Evolutionary conservation across 2,888 invertebrate genomes (phyloP).

Genomic region (Nomada lathburiana): DNA sequence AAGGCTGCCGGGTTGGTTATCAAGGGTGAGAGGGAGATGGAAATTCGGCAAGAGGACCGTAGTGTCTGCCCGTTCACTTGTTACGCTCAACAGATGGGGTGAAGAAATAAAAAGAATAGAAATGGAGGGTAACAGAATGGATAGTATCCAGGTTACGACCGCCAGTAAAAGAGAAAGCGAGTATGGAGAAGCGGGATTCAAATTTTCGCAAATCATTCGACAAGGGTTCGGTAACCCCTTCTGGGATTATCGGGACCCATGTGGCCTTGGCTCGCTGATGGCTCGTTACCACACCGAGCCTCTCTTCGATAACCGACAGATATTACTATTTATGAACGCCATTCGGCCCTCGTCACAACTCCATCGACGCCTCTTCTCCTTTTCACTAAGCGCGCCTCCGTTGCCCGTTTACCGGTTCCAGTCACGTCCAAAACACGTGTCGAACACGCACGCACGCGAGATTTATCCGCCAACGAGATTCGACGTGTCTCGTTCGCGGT

Average conservation of each 20-base stretch:
- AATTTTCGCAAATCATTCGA: conserved; percentile 81
- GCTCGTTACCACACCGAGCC: conserved; percentile 82
- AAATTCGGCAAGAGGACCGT: conserved; percentile 28
- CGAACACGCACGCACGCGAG: conserved; percentile 32
- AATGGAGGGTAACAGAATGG: conserved; percentile 37
- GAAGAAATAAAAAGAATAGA: conserved; percentile 40
- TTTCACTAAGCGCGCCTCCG: conserved; percentile 35
- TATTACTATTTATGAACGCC: conserved; percentile 82
- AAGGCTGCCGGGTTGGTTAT: conserved; percentile 10
- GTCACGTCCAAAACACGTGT: conserved; percentile 63
- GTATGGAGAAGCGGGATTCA: conserved; percentile 70
- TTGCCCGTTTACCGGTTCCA: conserved; percentile 42
- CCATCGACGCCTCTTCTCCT: conserved; percentile 48
- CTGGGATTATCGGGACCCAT: conserved; percentile 82
- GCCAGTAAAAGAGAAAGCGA: conserved; percentile 20
- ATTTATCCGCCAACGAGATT: conserved; percentile 39
- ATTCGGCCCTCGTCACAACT: conserved; percentile 70
- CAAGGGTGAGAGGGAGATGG: conserved; percentile 5
- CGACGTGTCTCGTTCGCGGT: conserved; percentile 20
- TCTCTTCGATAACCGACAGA: conserved; percentile 82
- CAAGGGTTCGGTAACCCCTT: conserved; percentile 76
- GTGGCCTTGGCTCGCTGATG: conserved; percentile 81
- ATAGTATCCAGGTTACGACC: conserved; percentile 39
- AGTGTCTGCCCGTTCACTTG: conserved; percentile 29
- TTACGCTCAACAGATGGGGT: conserved; percentile 48